Percentiles rank a stretch among this genome's conserved stretches.
These are phyloP conservation scores for Tetrax tetrax DNA, from an alignment of 2,113 vertebrate species.

Conservation along the genomic window DNA sequence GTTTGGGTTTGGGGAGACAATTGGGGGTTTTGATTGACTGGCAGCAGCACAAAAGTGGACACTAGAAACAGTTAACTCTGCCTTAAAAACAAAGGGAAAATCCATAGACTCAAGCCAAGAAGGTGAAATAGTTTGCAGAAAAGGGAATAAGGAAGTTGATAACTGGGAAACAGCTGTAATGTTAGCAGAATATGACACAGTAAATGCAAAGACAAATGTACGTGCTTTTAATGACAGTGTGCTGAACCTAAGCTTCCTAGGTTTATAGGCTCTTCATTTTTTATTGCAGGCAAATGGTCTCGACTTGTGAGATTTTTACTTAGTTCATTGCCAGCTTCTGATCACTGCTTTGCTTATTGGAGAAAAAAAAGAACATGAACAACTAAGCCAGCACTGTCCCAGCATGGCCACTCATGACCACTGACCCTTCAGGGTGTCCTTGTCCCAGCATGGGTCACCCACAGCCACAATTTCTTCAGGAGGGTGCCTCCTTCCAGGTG, in stretches of 20 bases:
- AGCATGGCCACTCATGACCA: neutral
- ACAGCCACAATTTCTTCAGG: rapidly evolving
- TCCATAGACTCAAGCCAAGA: neutral
- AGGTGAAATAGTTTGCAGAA: neutral
- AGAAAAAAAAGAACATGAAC: neutral
- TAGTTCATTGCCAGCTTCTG: neutral
- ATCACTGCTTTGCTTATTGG: neutral
- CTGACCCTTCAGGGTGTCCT: rapidly evolving
- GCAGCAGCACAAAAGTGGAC: neutral
- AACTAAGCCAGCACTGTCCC: neutral
- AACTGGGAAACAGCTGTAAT: neutral
- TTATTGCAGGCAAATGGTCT: neutral
- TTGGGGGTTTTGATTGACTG: neutral
- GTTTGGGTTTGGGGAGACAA: neutral
- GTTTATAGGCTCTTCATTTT: neutral
- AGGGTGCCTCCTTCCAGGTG: neutral
- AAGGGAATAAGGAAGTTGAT: neutral
- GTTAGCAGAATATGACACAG: neutral
- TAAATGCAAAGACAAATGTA: neutral
- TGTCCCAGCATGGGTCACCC: neutral
- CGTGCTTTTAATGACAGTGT: neutral
- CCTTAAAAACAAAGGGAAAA: neutral
- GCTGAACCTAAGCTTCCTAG: neutral
- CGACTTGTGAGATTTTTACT: neutral
- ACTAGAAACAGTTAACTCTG: neutral